These are phyloP conservation scores for Eupristina koningsbergeri DNA, from an alignment of 1,140 invertebrate species.

Conservation along the genomic window DNA sequence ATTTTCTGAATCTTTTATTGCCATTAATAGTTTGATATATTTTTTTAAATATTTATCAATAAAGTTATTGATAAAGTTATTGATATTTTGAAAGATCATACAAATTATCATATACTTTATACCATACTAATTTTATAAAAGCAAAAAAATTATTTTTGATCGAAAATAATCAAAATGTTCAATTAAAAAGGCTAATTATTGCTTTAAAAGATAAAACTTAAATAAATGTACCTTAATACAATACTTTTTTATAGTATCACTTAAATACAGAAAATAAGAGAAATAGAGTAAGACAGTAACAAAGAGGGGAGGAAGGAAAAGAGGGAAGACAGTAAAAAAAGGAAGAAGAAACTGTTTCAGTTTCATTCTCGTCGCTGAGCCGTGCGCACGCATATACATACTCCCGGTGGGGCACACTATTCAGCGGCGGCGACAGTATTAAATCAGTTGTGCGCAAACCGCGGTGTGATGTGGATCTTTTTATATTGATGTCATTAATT, in stretches of 20 bases:
- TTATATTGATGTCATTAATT: background rate
- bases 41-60: too few species aligned
- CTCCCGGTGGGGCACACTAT: background rate
- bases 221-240: background rate
- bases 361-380: slow-evolving; percentile 60
- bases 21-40: too few species aligned
- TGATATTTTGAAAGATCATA: too few species aligned
- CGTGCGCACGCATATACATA: slow-evolving; percentile 45
- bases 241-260: background rate
- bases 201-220: background rate
- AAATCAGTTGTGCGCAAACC: slow-evolving; percentile 67
- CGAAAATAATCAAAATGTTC: too few species aligned
- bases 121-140: too few species aligned
- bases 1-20: too few species aligned
- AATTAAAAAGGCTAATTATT: too few species aligned
- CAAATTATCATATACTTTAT: too few species aligned
- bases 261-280: background rate
- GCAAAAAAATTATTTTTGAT: too few species aligned
- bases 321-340: background rate
- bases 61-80: too few species aligned
- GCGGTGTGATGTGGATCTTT: slow-evolving; percentile 62
- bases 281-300: background rate
- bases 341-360: slow-evolving; percentile 59
- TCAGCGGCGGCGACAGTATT: background rate
- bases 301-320: background rate